A percentile compares a stretch with the other conserved stretches of the same genome.
Conservation (phyloP, 2,113 vertebrate species). For the Oncorhynchus mykiss region DNA sequence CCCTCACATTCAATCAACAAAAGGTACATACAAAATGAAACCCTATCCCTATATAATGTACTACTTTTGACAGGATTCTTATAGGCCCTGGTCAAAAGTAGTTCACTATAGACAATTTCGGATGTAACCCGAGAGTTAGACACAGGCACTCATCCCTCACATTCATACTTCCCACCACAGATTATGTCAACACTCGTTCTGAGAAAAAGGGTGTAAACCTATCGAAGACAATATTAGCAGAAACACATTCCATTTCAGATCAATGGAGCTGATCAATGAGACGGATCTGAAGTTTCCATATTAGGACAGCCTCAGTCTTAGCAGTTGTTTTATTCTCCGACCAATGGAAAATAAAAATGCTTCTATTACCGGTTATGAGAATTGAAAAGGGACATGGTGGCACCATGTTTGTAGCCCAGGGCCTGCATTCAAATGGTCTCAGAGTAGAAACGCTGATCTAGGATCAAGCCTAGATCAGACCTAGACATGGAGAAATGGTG, state of each 20-base stretch:
- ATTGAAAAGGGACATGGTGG: slow-evolving; percentile 37
- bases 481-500: not conserved
- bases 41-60: too few relatives aligned
- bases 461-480: not conserved
- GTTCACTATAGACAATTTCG: too few relatives aligned
- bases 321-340: not conserved
- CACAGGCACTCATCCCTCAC: too few relatives aligned
- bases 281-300: too few relatives aligned
- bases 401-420: slow-evolving; percentile 25
- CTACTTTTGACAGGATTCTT: too few relatives aligned
- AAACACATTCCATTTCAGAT: slow-evolving; percentile 49
- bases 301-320: too few relatives aligned
- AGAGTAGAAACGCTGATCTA: not conserved
- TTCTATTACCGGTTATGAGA: slow-evolving; percentile 44
- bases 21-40: too few relatives aligned
- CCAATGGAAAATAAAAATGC: slow-evolving; percentile 33
- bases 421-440: not conserved
- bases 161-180: too few relatives aligned
- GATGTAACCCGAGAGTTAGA: too few relatives aligned
- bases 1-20: not conserved
- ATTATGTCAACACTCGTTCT: not conserved
- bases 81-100: too few relatives aligned
- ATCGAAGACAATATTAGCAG: slow-evolving; percentile 43
- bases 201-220: slow-evolving; percentile 4
- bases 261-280: too few relatives aligned